Conservation (phyloP, 2,113 vertebrate species). For the Gobiocypris rarus region DNA sequence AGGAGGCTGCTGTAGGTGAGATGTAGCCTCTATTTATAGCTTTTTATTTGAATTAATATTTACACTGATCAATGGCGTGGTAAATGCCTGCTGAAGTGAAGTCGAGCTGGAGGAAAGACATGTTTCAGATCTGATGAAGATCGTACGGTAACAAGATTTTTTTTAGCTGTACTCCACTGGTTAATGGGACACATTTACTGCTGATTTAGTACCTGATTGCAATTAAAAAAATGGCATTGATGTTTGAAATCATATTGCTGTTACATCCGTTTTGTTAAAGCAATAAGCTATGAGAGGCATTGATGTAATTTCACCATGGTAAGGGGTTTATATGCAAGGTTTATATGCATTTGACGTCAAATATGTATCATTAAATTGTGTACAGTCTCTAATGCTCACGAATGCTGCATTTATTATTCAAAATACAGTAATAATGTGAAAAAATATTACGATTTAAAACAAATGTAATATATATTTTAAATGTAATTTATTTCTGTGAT, state of each 20-base stretch:
- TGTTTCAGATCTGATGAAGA: background rate
- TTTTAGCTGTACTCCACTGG: background rate
- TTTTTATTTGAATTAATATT: constrained; percentile 48
- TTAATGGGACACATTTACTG: background rate
- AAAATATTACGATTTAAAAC: background rate
- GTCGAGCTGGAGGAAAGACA: background rate
- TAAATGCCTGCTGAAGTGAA: constrained; percentile 1
- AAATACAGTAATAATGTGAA: background rate
- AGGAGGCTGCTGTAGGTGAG: constrained; percentile 51
- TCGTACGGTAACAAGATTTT: background rate
- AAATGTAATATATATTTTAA: background rate
- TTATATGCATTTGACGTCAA: background rate
- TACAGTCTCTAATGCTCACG: background rate
- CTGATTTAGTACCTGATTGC: background rate
- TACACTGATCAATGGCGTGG: constrained; percentile 33
- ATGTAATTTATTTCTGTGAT: background rate
- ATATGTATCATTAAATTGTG: background rate
- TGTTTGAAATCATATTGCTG: background rate
- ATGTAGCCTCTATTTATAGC: constrained; percentile 57
- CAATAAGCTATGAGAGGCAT: background rate
- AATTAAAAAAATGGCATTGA: background rate
- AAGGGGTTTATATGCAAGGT: background rate
- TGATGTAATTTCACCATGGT: background rate
- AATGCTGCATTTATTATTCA: background rate
- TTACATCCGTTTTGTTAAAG: background rate